Evolutionary conservation across 2,888 invertebrate genomes (phyloP).

Genomic region (Temnothorax unifasciatus): DNA sequence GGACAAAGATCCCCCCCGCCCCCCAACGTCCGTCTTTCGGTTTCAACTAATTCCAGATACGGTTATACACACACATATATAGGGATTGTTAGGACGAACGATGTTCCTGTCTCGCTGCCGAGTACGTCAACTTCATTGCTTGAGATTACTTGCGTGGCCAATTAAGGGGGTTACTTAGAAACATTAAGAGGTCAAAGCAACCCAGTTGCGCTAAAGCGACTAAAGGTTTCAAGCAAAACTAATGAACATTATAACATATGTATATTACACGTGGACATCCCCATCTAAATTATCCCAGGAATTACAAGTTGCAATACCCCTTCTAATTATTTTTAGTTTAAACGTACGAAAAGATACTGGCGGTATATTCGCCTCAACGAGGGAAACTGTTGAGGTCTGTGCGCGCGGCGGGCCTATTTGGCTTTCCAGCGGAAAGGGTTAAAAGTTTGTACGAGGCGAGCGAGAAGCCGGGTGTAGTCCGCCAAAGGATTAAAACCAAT

Average conservation of each 20-base stretch:
- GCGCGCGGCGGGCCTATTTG: slow-evolving; percentile 20
- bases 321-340: slow-evolving; percentile 16
- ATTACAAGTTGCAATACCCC: too few species aligned
- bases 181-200: slow-evolving; percentile 18
- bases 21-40: slow-evolving; percentile 40
- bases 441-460: slow-evolving; percentile 29
- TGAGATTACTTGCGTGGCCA: slow-evolving; percentile 22
- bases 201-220: not conserved
- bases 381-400: slow-evolving; percentile 6
- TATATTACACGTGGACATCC: slow-evolving; percentile 2
- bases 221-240: not conserved
- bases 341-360: not conserved
- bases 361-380: not conserved
- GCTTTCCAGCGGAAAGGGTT: slow-evolving; percentile 37
- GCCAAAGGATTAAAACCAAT: slow-evolving; percentile 55
- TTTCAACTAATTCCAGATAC: slow-evolving; percentile 43
- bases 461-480: slow-evolving; percentile 3
- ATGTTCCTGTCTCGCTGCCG: not conserved
- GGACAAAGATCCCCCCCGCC: slow-evolving; percentile 53
- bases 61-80: not conserved
- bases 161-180: slow-evolving; percentile 12
- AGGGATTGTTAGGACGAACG: slow-evolving; percentile 25
- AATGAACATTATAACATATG: slow-evolving; percentile 8
- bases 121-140: slow-evolving; percentile 14
- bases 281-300: not conserved